Base-by-base conservation (phyloP, 2,888 invertebrate species). In the Andrena camellia region DNA sequence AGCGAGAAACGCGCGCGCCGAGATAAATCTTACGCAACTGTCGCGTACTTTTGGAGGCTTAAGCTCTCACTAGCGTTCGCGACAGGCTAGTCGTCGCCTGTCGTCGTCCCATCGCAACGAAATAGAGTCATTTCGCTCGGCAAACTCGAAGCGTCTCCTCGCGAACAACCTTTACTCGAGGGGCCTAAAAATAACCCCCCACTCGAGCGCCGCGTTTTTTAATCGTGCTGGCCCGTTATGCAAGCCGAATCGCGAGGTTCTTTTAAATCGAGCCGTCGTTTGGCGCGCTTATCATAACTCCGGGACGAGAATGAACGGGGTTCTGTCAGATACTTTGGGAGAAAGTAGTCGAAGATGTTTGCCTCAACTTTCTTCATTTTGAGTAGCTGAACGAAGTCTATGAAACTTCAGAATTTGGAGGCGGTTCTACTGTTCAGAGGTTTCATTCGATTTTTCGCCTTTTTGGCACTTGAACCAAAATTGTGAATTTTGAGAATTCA, bases 131-230 rank as follows among this genome's bases (percentile, higher is more conserved):
- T 80, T 52, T 54, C 79, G 70, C 60, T 31, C 26, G 79, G 70
- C 80, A 79, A 80, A 66, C 60, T 35, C 79, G 69, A 78, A 69
- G 78, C 68, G 33, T 33, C 17, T 68, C 52, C 26, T 29, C 42
- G 54, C 60, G 67, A 64, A 59, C 78, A 57, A 54, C 57, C 79
- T 29, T 57, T 64, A 50, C 78, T 59, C 57, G 50, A 54, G 10
- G 35, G 52, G 5, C 57, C 79, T 78, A 78, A 79, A 79, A 79
- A 79, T 80, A 79, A 60, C n/a, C 42, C 50, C 52, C 29, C 59
- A 35, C 60, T 64, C 67, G 68, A 62, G 48, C 23, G 48, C 63
- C 57, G 54, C 64, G 69, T 69, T 69, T 80, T 72, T 79, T 79
- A 54, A 70, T 79, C 79, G 71, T 8, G 64, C 31, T 26, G 6